A percentile compares a stretch with the other conserved stretches of the same genome.
Conservation (phyloP, 2,113 vertebrate genomes). For the Salvelinus fontinalis region DNA sequence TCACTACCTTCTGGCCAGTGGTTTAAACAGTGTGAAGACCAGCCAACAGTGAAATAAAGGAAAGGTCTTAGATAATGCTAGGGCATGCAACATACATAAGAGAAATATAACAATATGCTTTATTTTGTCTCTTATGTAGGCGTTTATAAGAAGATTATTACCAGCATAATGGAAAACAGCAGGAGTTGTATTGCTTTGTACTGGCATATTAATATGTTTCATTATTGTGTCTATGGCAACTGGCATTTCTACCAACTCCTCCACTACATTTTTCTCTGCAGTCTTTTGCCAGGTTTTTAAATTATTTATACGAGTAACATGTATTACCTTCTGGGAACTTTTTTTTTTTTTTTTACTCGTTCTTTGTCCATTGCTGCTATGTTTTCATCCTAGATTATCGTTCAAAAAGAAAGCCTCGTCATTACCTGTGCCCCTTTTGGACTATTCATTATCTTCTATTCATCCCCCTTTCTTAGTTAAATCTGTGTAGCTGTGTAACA, state of each 20-base stretch:
- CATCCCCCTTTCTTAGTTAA: conserved; percentile 23
- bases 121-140: background rate
- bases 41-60: no score
- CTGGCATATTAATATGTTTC: no score
- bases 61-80: background rate
- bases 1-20: conserved; percentile 8
- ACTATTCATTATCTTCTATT: background rate
- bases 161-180: background rate
- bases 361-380: background rate
- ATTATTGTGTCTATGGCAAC: no score
- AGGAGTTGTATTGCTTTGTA: no score
- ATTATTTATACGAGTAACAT: background rate
- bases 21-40: background rate
- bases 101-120: background rate
- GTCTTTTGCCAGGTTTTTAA: background rate
- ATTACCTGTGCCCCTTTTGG: background rate
- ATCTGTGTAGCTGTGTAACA: background rate
- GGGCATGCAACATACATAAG: background rate
- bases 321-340: background rate
- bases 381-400: background rate
- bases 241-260: background rate
- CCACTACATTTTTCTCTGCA: background rate
- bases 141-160: background rate
- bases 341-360: background rate
- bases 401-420: background rate